Base-by-base conservation (phyloP, 2,797 vertebrate species). In the Thaleichthys pacificus region DNA sequence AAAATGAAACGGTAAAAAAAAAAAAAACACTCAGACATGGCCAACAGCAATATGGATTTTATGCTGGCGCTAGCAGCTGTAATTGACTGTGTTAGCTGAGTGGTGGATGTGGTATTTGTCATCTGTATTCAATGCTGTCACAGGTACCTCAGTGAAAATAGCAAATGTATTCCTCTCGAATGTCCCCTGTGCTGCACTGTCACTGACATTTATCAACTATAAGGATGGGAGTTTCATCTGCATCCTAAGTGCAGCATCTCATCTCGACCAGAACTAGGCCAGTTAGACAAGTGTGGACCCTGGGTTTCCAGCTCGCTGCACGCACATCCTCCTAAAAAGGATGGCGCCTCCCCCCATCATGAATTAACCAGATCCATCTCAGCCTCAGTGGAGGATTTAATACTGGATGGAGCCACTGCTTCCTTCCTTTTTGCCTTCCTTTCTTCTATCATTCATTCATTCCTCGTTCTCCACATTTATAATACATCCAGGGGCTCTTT, bases 11-110 rank as follows among this genome's bases (percentile, higher is more conserved):
- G 42, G 49, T 24, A 77, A 57, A 63, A 69, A 77, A 42, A n/a
- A 66, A 77, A 57, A 63, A 69, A 77, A 58, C 51, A 35, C 64
- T 58, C 54, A 72, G 51, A 60, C 26, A 66, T 51, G 47, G 69
- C 56, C 42, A 47, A 68, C 58, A 57, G 66, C 68, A 62, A 5
- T 64, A 30, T 28, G 64, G 58, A 71, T 30, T 42, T 4, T 15
- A 63, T 21, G 51, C 56, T 21, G 19, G 65, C 61, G 61, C 68
- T 30, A 61, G 8, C 21, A 22, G 58, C 15, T 9, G 60, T 26
- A n/a, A 49, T 66, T 54, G 51, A 15, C 19, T 64, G 61, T 15
- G 32, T 57, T 63, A 28, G 61, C 30, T 68, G 28, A 32, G 62
- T 54, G 22, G 32, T 32, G 35, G 47, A 26, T 56, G 24, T 62